Base-by-base conservation (phyloP, 2,113 vertebrate genomes). In the Leucopsar rothschildi region DNA sequence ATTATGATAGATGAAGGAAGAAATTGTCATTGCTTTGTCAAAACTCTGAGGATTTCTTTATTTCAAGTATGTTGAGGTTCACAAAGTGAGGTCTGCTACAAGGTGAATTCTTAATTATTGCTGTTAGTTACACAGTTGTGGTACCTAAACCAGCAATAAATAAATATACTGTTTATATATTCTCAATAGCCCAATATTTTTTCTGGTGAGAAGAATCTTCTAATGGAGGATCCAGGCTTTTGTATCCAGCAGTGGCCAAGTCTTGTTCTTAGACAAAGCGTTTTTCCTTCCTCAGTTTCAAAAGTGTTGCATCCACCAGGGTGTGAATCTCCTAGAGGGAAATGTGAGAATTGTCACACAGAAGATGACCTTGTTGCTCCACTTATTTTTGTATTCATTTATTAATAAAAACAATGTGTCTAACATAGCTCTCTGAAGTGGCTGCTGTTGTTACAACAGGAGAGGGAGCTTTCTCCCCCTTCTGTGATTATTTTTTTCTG, bases 261-360 rank as follows among this genome's bases (percentile, higher is more conserved):
- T 42, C 37, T 69, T 81, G 45, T 59, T 70, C 76, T 81, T 19
- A n/a, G 1, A 77, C 8, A 53, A 18, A 12, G 33, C 11, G 0
- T 13, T 68, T 89, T 66, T 35, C 39, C 59, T 66, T 91, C 21
- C 77, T 73, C 80, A 98, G 91, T 40, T 93, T 96, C 15, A 15
- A 15, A 63, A 98, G 94, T 2, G 93, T 85, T 12, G 71, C 61
- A 9, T 96, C 55, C 33, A 94, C 94, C 0, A 97, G 84, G 14
- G 88, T 94, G 19, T 80, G 68, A 60, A 98, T 97, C 93, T 98
- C 97, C 98, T 98, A 66, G 13, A 33, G 35, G 64, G 49, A 68
- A 93, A 93, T 1, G 16, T 8, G n/a, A 69, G 55, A 69, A 16
- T 13, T 64, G 49, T 65, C 57, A 82, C 40, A 64, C 11, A 70